Percentiles rank a stretch among this genome's conserved stretches.
These are phyloP conservation scores for Hermatobates lingyangjiaoensis DNA, from an alignment of 1,140 invertebrate species.

Conservation along the genomic window DNA sequence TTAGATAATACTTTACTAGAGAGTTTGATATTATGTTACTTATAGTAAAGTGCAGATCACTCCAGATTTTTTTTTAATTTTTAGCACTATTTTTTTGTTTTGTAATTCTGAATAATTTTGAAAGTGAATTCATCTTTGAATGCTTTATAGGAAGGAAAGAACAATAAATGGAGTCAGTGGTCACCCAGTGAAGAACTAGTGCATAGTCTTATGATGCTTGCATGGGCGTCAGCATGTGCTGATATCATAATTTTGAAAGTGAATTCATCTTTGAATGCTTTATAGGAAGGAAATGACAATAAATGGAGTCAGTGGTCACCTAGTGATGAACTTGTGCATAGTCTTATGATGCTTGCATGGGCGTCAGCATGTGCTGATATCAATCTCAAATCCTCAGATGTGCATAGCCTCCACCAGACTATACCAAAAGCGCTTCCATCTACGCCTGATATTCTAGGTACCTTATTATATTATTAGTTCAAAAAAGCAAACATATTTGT, in stretches of 20 bases:
- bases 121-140: neutral
- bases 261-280: neutral
- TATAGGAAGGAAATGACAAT: conserved; percentile 8
- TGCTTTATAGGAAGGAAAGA: conserved; percentile 5
- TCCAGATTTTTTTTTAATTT: too few species aligned
- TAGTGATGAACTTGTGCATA: conserved; percentile 41
- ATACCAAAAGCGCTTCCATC: conserved; percentile 8
- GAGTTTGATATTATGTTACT: too few species aligned
- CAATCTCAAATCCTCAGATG: conserved; percentile 1
- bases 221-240: conserved; percentile 40
- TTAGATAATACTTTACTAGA: too few species aligned
- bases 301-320: conserved; percentile 26
- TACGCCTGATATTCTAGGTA: conserved; percentile 24
- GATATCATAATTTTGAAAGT: too few species aligned
- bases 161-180: conserved; percentile 11
- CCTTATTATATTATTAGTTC: neutral
- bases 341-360: conserved; percentile 58
- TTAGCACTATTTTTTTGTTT: too few species aligned
- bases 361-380: conserved; percentile 28
- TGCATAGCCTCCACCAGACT: neutral
- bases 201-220: conserved; percentile 47
- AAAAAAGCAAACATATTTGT: neutral
- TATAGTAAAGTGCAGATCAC: too few species aligned
- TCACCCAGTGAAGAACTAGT: conserved; percentile 45
- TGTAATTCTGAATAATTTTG: too few species aligned